These are phyloP conservation scores for Strigamia maritima DNA, from an alignment of 2,888 invertebrate genomes.

Conservation along the genomic window DNA sequence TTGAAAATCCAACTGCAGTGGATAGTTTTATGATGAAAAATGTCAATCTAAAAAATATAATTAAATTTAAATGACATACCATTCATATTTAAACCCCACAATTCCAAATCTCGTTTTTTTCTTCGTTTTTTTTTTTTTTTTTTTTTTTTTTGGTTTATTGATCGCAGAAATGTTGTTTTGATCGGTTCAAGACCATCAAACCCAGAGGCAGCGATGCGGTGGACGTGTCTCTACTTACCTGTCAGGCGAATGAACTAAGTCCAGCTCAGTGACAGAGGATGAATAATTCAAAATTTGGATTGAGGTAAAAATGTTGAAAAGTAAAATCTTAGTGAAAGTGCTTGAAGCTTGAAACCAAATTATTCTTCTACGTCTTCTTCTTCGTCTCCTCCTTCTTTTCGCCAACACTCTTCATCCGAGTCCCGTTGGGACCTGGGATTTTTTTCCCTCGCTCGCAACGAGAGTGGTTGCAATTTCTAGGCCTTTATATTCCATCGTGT, in stretches of 20 bases:
- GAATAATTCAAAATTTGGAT: conserved; percentile 17
- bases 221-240: conserved; percentile 8
- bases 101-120: no score
- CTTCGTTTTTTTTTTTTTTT: not conserved
- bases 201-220: not conserved
- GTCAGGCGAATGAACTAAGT: not conserved
- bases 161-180: not conserved
- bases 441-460: not conserved
- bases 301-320: not conserved
- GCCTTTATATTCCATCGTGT: not conserved
- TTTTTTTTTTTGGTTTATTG: not conserved
- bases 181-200: not conserved
- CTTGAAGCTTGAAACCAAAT: not conserved
- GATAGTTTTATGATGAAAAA: no score
- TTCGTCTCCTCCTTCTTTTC: not conserved
- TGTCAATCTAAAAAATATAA: no score
- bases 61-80: no score
- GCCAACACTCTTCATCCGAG: not conserved
- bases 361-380: not conserved
- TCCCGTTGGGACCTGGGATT: not conserved
- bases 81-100: no score
- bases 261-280: conserved; percentile 11
- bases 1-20: no score
- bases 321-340: not conserved
- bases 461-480: conserved; percentile 20